phyloP scores from a whole-genome alignment of 1,140 invertebrate species.

The Drosophila novamexicana region DNA sequence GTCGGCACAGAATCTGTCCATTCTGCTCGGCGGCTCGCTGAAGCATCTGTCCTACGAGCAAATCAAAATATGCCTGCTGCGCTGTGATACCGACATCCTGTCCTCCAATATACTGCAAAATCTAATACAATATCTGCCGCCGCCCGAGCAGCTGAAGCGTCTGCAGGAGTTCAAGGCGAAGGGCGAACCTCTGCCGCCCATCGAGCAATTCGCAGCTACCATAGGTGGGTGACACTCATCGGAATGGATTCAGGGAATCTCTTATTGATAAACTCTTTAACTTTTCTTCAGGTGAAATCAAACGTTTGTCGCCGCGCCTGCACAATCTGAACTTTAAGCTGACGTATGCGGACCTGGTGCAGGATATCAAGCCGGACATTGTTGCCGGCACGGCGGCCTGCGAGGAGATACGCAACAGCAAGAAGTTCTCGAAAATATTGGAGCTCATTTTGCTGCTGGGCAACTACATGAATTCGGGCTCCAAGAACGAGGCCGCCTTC shows the following conservation, averaged over 20 bases:
- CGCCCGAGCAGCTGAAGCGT: constrained; percentile 93
- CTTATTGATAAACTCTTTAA: not conserved
- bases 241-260: not conserved
- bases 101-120: constrained; percentile 93
- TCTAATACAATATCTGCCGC: constrained; percentile 94
- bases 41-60: constrained; percentile 95
- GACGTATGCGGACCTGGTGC: constrained; percentile 89
- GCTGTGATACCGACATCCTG: constrained; percentile 93
- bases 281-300: constrained; percentile 87
- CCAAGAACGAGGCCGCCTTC: constrained; percentile 95
- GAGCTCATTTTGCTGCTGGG: constrained; percentile 95
- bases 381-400: constrained; percentile 97
- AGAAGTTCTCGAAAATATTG: constrained; percentile 95
- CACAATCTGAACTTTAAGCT: constrained; percentile 95
- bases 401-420: constrained; percentile 95
- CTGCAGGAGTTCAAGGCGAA: constrained; percentile 91
- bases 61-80: constrained; percentile 92
- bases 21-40: constrained; percentile 94
- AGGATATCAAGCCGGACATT: constrained; percentile 97
- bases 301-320: constrained; percentile 93
- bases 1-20: constrained; percentile 97
- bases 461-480: constrained; percentile 98
- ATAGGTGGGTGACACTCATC: constrained; percentile 86
- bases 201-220: constrained; percentile 97
- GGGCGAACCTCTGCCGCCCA: constrained; percentile 93